These are phyloP conservation scores for Bombus sibiricus DNA, from an alignment of 1,140 invertebrate genomes.

Conservation along the genomic window DNA sequence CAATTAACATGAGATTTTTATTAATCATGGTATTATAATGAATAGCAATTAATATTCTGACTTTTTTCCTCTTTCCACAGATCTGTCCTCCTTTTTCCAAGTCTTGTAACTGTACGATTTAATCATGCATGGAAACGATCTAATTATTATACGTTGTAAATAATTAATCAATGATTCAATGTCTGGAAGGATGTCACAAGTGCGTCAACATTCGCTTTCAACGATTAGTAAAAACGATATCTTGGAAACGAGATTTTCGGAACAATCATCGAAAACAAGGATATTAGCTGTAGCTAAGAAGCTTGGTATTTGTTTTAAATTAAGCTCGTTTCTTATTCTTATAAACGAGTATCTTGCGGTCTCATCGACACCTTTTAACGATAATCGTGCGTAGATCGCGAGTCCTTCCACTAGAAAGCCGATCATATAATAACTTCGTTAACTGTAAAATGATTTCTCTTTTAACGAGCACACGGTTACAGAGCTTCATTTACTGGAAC, in stretches of 20 bases:
- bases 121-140: conserved; percentile 21
- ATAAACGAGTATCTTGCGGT: neutral
- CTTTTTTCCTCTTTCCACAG: conserved; percentile 21
- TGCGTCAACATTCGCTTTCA: no score
- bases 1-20: conserved; percentile 63
- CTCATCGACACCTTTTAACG: neutral
- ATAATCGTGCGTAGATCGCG: neutral
- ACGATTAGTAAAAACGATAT: neutral
- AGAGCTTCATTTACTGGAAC: neutral
- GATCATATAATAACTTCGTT: neutral
- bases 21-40: conserved; percentile 75
- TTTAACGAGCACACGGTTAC: neutral
- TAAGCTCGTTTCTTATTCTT: neutral
- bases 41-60: conserved; percentile 54
- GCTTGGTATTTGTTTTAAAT: neutral
- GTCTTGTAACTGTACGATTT: neutral
- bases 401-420: conserved; percentile 5
- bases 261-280: neutral
- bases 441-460: conserved; percentile 9
- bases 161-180: conserved; percentile 2
- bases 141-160: neutral
- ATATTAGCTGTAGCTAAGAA: neutral
- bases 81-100: conserved; percentile 32
- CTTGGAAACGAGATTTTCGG: neutral
- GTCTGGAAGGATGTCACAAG: neutral